Conservation (phyloP, 2,888 invertebrate species). For the Diadegma fenestrale region DNA sequence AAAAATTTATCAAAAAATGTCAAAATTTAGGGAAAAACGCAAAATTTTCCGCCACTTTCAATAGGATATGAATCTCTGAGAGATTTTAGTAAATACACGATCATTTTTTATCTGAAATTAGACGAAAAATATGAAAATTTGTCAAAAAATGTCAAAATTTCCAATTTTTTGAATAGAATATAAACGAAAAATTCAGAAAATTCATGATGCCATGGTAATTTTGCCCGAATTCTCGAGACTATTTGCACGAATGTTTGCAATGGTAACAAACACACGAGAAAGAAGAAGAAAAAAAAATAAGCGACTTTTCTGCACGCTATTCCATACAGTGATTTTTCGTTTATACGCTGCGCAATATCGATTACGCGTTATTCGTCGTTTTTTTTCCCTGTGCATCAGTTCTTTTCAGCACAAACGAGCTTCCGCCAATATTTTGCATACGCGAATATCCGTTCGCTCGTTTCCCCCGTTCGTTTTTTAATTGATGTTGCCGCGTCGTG, state of each 20-base stretch:
- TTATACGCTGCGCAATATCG: constrained; percentile 7
- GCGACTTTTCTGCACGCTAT: background rate
- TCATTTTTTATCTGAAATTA: no score
- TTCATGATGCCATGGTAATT: no score
- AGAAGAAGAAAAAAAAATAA: background rate
- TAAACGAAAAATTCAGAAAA: no score
- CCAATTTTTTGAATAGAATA: no score
- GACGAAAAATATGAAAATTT: no score
- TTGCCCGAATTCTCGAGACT: no score
- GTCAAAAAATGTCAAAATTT: no score
- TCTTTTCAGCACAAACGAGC: constrained; percentile 24
- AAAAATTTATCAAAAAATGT: no score
- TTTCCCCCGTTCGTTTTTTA: constrained; percentile 7
- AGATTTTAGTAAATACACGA: no score
- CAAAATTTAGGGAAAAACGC: no score
- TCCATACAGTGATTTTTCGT: background rate
- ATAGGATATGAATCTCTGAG: no score
- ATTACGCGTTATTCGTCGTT: background rate
- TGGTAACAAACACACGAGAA: constrained; percentile 4
- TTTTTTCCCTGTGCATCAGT: background rate
- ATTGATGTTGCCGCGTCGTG: background rate
- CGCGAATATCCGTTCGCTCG: background rate
- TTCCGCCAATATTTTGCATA: constrained; percentile 31
- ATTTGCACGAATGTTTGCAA: background rate
- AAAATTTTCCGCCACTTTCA: no score